Evolutionary conservation across 2,797 vertebrate genomes (phyloP).

Genomic region (Oreonectes daqikongensis): DNA sequence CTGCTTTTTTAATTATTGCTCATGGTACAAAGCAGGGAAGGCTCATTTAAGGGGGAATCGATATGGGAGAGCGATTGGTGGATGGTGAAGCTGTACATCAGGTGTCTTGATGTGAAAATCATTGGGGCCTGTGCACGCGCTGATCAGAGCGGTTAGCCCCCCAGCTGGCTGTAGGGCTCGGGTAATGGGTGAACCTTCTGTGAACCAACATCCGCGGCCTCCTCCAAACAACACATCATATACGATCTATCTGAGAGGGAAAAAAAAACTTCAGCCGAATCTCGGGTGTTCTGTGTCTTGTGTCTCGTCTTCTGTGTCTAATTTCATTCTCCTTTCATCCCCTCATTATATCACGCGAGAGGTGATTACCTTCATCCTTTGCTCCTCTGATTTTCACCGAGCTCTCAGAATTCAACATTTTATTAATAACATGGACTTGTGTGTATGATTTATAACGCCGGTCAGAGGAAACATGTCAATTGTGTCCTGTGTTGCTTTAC

Average conservation of each 20-base stretch:
- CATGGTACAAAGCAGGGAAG: conserved; percentile 99
- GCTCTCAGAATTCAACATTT: conserved; percentile 80
- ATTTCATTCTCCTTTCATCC: conserved; percentile 66
- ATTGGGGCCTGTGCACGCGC: conserved; percentile 94
- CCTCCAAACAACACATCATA: conserved; percentile 80
- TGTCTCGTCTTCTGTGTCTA: conserved; percentile 60
- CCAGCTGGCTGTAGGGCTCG: conserved; percentile 96
- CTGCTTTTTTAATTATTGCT: conserved; percentile 99
- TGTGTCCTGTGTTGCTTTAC: conserved; percentile 76
- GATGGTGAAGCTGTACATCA: conserved; percentile 97
- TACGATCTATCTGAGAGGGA: conserved; percentile 74
- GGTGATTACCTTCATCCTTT: conserved; percentile 67
- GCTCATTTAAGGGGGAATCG: conserved; percentile 98
- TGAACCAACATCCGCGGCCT: conserved; percentile 89
- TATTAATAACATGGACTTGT: conserved; percentile 83
- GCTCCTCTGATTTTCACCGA: conserved; percentile 72
- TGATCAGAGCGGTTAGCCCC: conserved; percentile 98
- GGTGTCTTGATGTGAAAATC: conserved; percentile 99
- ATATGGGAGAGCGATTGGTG: conserved; percentile 98
- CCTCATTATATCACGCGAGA: conserved; percentile 53
- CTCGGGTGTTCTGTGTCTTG: conserved; percentile 75
- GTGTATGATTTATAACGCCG: conserved; percentile 80
- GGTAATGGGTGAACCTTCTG: conserved; percentile 93
- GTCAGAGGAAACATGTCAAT: conserved; percentile 73
- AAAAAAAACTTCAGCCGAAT: conserved; percentile 59